phyloP scores from a whole-genome alignment of 1,140 invertebrate genomes.

The Drosophila trapezifrons region DNA sequence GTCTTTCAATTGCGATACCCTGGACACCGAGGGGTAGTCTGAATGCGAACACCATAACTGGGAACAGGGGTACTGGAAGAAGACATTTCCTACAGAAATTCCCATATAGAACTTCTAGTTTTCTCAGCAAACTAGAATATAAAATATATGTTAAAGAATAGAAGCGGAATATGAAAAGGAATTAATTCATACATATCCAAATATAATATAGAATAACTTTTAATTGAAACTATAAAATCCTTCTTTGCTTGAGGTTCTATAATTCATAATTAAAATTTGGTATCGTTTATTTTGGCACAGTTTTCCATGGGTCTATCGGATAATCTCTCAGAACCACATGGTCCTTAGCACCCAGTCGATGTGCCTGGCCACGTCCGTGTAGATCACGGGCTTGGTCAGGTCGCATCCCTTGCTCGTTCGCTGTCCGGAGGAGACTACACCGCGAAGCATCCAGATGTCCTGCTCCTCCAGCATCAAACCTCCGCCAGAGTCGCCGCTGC shows the following conservation, averaged over 20 bases:
- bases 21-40: too few relatives aligned
- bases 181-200: background rate
- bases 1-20: conserved; percentile 52
- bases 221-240: too few relatives aligned
- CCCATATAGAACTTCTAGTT: background rate
- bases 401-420: conserved; percentile 52
- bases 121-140: too few relatives aligned
- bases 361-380: conserved; percentile 77
- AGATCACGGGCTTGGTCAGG: conserved; percentile 77
- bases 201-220: background rate
- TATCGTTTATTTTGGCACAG: conserved; percentile 67
- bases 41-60: too few relatives aligned
- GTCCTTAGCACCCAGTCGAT: conserved; percentile 62
- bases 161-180: too few relatives aligned
- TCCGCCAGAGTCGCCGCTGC: conserved; percentile 78
- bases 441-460: conserved; percentile 72
- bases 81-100: too few relatives aligned
- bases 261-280: background rate
- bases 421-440: conserved; percentile 69
- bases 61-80: too few relatives aligned
- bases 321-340: conserved; percentile 49
- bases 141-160: too few relatives aligned
- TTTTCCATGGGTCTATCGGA: conserved; percentile 33
- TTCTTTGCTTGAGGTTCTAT: too few relatives aligned
- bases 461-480: conserved; percentile 71